These are phyloP conservation scores for Xenopus tropicalis DNA, from an alignment of 2,113 vertebrate species.

Conservation along the genomic window UCB_Xtro_10.0 CM004451.2:85083001-85083500, in stretches of 20 bases:
- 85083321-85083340: constrained; percentile 15
- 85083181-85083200: constrained; percentile 33
- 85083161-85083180: constrained; percentile 46
- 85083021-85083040: constrained; percentile 49
- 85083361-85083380: constrained; percentile 52
- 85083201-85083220: constrained; percentile 45
- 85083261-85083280: constrained; percentile 46
- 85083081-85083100: constrained; percentile 59
- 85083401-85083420: constrained; percentile 59
- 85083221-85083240: constrained; percentile 48
- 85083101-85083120: constrained; percentile 15
- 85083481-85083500: constrained; percentile 52
- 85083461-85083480: constrained; percentile 50
- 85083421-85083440: constrained; percentile 51
- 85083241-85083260: constrained; percentile 34
- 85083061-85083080: constrained; percentile 53
- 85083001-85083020: constrained; percentile 48
- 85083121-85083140: constrained; percentile 22
- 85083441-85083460: constrained; percentile 49
- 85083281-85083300: constrained; percentile 52
- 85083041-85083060: constrained; percentile 56
- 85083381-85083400: constrained; percentile 49
- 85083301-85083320: constrained; percentile 42
- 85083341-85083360: constrained; percentile 48
- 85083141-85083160: constrained; percentile 51